phyloP scores from a whole-genome alignment of 1,140 invertebrate species.

The Monomorium pharaonis region DNA sequence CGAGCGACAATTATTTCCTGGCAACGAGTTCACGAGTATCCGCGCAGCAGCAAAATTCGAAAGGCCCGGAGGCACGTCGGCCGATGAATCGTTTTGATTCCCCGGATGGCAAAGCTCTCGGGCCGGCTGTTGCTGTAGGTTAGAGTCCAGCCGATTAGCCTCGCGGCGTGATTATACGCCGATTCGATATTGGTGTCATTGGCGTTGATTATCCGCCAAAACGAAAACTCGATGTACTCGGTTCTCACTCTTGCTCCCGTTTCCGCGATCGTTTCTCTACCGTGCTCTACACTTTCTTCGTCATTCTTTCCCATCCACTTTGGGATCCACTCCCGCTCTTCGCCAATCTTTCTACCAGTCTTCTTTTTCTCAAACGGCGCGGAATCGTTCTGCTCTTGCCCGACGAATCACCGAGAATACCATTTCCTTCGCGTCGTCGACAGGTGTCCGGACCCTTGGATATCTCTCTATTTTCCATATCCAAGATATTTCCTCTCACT shows the following conservation, averaged over 20 bases:
- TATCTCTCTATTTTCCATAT: slow-evolving; percentile 73
- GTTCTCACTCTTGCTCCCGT: not conserved
- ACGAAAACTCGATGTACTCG: slow-evolving; percentile 68
- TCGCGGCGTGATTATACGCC: slow-evolving; percentile 67
- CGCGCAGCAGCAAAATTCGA: slow-evolving; percentile 62
- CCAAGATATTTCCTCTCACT: slow-evolving; percentile 13
- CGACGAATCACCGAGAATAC: slow-evolving; percentile 66
- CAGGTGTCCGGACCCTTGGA: slow-evolving; percentile 64
- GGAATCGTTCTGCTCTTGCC: slow-evolving; percentile 59
- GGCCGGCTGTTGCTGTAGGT: slow-evolving; percentile 41
- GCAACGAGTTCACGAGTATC: slow-evolving; percentile 68
- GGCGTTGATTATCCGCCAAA: slow-evolving; percentile 70
- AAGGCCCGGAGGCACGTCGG: slow-evolving; percentile 51
- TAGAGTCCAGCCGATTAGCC: slow-evolving; percentile 68
- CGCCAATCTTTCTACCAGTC: not conserved
- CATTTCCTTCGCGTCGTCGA: slow-evolving; percentile 71
- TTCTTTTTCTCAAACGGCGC: slow-evolving; percentile 58
- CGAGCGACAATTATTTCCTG: slow-evolving; percentile 66
- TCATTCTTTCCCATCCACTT: not conserved
- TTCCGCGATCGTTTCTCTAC: not conserved
- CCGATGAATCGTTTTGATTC: slow-evolving; percentile 57
- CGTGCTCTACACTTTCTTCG: not conserved
- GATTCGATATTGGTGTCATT: slow-evolving; percentile 71
- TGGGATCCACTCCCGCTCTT: not conserved
- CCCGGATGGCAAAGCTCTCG: slow-evolving; percentile 32